Percentiles rank a stretch among this genome's conserved stretches.
Conservation (phyloP, 1,140 invertebrate genomes). For the Drepana arcuata region DNA sequence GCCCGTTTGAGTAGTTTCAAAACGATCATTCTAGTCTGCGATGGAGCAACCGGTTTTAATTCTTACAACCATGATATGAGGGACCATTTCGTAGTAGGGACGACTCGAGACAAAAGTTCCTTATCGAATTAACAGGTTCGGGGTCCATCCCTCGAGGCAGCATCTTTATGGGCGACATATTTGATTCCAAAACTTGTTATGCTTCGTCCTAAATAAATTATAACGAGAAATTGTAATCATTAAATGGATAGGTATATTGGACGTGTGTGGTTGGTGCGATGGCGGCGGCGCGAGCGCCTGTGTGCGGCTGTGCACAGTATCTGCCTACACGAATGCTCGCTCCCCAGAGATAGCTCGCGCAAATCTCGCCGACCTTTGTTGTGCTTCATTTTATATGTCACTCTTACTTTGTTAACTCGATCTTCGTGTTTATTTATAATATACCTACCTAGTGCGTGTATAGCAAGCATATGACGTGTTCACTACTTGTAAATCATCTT, state of each 20-base stretch:
- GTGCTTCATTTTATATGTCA: slow-evolving; percentile 22
- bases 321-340: slow-evolving; percentile 60
- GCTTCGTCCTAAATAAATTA: slow-evolving; percentile 70
- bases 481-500: too few species aligned
- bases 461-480: too few species aligned
- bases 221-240: slow-evolving; percentile 71
- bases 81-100: slow-evolving; percentile 40
- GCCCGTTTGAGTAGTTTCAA: slow-evolving; percentile 42
- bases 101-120: slow-evolving; percentile 37
- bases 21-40: slow-evolving; percentile 52
- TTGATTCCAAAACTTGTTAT: slow-evolving; percentile 71
- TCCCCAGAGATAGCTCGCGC: slow-evolving; percentile 39
- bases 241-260: slow-evolving; percentile 70
- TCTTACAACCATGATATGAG: slow-evolving; percentile 53
- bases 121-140: slow-evolving; percentile 46
- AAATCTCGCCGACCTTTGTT: slow-evolving; percentile 47
- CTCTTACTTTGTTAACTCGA: slow-evolving; percentile 11
- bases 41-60: slow-evolving; percentile 58
- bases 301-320: slow-evolving; percentile 28
- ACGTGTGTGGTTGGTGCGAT: slow-evolving; percentile 45
- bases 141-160: slow-evolving; percentile 55
- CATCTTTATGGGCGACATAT: slow-evolving; percentile 71
- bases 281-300: slow-evolving; percentile 18
- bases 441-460: not conserved
- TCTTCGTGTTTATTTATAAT: not conserved